Evolutionary conservation across 2,888 invertebrate genomes (phyloP), one percentile per base, ranked within the genome.

Genomic region (Megaustenia siamemsis): DNA sequence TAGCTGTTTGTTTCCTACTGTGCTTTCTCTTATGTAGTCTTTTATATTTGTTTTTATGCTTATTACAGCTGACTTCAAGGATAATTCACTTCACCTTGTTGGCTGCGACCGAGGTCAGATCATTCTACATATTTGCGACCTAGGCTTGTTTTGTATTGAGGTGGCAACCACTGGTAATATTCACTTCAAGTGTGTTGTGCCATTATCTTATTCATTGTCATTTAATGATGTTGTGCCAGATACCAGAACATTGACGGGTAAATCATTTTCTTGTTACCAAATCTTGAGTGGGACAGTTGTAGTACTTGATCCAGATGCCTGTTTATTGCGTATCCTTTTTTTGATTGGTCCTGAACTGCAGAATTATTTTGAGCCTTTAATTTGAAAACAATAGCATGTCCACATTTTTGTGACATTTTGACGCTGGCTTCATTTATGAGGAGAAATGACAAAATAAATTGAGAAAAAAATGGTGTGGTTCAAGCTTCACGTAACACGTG

Each of bases 261-360:
- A 35, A 18, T 8, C n/a, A 45, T 21, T n/a, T 15, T 63, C 78
- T 3, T 66, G 45, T 38, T 86, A 77, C 45, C 83, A 83, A 73
- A 63, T 86, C 2, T 28, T 75, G 38, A 84, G 77, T 45, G 86
- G 82, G 40, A 53, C 71, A 24, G 53, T 86, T 35, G 83, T 81
- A 18, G 83, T 87, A n/a, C 71, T 86, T 69, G 75, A 87, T n/a
- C 8, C 1, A 8, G 35, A 35, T 38, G 69, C 76, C 53, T 66
- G 49, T 45, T 56, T 80, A 18, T 32, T 87, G 18, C 79, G 87
- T 87, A 87, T 87, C 87, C 84, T 87, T 87, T 86, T 80, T 69
- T 56, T n/a, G 10, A 15, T 28, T 28, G 3, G 60, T 21, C 21
- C 53, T 21, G 21, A n/a, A 66, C 49, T 38, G 12, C 53, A 18